phyloP scores from a whole-genome alignment of 2,113 vertebrate genomes.

The Python bivittatus region DNA sequence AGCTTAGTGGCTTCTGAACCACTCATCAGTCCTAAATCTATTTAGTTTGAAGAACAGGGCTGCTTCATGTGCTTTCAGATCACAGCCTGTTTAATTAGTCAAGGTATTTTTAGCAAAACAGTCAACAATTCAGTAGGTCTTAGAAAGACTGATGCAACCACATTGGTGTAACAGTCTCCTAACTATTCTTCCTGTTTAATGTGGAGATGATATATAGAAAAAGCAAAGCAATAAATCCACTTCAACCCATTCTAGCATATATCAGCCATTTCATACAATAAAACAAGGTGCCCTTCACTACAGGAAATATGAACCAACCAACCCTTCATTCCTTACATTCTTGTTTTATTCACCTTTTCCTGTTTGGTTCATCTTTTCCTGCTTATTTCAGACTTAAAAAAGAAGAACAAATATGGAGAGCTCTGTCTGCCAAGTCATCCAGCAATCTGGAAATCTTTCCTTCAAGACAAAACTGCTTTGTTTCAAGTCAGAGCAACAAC shows the following conservation, averaged over 20 bases:
- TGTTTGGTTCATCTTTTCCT: conserved; percentile 24
- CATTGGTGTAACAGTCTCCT: not conserved
- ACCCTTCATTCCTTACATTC: conserved; percentile 57
- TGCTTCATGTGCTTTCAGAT: not conserved
- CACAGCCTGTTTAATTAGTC: not conserved
- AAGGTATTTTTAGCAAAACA: not conserved
- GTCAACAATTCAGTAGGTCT: not conserved
- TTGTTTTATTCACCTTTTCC: conserved; percentile 34
- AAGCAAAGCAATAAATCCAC: conserved; percentile 56
- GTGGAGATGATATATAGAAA: conserved; percentile 39
- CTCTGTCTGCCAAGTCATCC: not conserved
- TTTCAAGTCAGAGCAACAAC: not conserved
- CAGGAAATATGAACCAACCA: conserved; percentile 26
- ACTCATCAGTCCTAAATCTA: not conserved
- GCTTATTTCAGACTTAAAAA: conserved; percentile 12
- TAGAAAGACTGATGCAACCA: not conserved
- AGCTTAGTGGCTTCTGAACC: not conserved
- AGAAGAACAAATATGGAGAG: not conserved
- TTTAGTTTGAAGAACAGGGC: not conserved
- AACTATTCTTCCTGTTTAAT: not conserved
- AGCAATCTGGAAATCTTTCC: not conserved
- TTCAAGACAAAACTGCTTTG: not conserved
- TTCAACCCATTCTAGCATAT: conserved; percentile 65
- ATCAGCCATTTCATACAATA: conserved; percentile 64
- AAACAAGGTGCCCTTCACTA: not conserved